Evolutionary conservation across 1,140 invertebrate species (phyloP), one percentile per base, ranked within the genome.

Genomic region (Cephus cinctus): DNA sequence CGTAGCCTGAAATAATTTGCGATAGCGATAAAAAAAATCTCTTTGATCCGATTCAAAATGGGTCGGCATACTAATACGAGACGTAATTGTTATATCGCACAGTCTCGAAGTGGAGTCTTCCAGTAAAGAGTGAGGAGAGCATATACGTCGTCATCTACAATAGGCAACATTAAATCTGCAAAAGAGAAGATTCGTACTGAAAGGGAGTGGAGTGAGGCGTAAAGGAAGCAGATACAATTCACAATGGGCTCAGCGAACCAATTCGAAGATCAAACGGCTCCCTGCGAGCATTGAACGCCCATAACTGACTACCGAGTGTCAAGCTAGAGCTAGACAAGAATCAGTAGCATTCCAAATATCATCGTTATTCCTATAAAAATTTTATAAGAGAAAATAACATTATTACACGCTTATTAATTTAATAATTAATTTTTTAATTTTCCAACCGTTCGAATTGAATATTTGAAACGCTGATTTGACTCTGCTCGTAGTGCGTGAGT

Each of bases 221-320:
- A 67, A 70, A 66, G 64, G 65, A 69, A 68, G 67, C 66, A 75
- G 66, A 71, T 73, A 73, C 70, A 74, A 70, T 71, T 71, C 56
- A 76, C 73, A 76, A 76, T 75, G 49, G 73, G 65, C 47, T 64
- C 71, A 68, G 59, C 67, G 69, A 73, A 71, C 69, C 69, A 66
- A 69, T 71, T 63, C 46, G 51, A 65, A 76, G 71, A 76, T 76
- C 73, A 76, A 76, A 76, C 73, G 73, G 57, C 40, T 61, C 58
- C 43, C 54, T 46, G 57, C 43, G 59, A 56, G 63, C 63, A 67
- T 70, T 67, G 61, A 59, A 66, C 60, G 62, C 63, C 64, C 65
- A 67, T 67, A 73, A 71, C 62, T 54, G 55, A 59, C 60, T 51
- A 59, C 36, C 46, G 47, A 64, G 64, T 64, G 60, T 66, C 61